phyloP scores from a whole-genome alignment of 2,113 vertebrate genomes.

The Gorilla gorilla region DNA sequence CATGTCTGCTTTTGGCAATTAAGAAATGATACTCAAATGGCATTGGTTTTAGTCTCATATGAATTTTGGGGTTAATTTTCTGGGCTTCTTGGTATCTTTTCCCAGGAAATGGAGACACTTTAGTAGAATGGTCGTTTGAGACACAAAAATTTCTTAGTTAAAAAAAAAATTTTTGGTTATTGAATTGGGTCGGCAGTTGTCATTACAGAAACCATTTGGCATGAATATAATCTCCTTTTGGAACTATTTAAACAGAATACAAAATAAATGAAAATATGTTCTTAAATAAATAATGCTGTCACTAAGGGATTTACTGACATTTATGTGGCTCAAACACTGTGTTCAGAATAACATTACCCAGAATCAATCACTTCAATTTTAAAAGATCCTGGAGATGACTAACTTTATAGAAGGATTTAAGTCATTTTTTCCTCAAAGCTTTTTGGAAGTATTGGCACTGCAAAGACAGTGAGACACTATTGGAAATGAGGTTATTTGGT shows the following conservation, averaged over 20 bases:
- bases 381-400: constrained; percentile 31
- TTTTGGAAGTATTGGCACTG: neutral
- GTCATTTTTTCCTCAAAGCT: neutral
- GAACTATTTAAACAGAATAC: constrained; percentile 39
- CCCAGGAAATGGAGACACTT: neutral
- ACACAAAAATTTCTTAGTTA: neutral
- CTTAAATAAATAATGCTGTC: constrained; percentile 56
- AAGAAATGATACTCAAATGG: neutral
- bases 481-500: neutral
- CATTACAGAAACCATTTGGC: constrained; percentile 14
- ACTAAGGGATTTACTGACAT: constrained; percentile 47
- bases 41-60: neutral
- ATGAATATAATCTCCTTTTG: neutral
- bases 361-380: constrained; percentile 35
- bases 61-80: constrained; percentile 26
- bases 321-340: neutral
- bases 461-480: neutral
- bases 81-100: neutral
- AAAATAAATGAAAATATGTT: constrained; percentile 30
- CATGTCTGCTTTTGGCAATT: neutral
- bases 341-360: constrained; percentile 41
- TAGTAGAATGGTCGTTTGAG: constrained; percentile 35
- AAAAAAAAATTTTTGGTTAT: neutral
- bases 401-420: neutral
- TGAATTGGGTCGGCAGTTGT: neutral